A percentile compares a stretch with the other conserved stretches of the same genome.
These are phyloP conservation scores for Daphoenositta chrysoptera DNA, from an alignment of 2,113 vertebrate species.

Conservation along the genomic window DNA sequence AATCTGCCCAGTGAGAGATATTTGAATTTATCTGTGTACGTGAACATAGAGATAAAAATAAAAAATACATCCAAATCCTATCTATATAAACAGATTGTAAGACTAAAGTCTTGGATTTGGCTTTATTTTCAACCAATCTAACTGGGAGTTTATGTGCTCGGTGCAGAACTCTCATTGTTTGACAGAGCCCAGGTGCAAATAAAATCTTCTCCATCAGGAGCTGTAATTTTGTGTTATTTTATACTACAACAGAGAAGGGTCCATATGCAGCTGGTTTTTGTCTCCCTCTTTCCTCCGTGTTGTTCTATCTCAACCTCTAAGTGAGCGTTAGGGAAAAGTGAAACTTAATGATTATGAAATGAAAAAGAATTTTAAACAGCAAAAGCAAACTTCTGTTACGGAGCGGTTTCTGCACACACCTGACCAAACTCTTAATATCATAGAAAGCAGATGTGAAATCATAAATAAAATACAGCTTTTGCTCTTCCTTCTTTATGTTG, in stretches of 20 bases:
- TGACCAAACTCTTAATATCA: not conserved
- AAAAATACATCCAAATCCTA: not conserved
- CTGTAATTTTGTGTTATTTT: constrained; percentile 49
- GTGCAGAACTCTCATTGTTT: not conserved
- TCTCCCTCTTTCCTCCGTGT: not conserved
- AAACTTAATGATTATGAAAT: not conserved
- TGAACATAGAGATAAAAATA: not conserved
- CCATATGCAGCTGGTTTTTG: not conserved
- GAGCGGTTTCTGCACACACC: not conserved
- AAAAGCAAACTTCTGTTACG: accelerated
- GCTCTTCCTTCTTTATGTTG: not conserved
- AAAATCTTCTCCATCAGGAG: constrained; percentile 29
- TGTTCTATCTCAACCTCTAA: not conserved
- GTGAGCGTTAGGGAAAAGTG: not conserved
- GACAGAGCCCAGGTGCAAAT: constrained; percentile 26
- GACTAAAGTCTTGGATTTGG: not conserved
- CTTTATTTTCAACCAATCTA: not conserved
- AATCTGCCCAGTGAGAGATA: not conserved
- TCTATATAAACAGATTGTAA: not conserved
- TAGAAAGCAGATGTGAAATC: not conserved
- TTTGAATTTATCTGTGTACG: not conserved
- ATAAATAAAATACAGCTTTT: not conserved
- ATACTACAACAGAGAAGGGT: not conserved
- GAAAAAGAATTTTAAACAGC: not conserved
- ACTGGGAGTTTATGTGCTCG: not conserved